These are phyloP conservation scores for Thereva nobilitata DNA, from an alignment of 2,888 invertebrate genomes.

Conservation along the genomic window DNA sequence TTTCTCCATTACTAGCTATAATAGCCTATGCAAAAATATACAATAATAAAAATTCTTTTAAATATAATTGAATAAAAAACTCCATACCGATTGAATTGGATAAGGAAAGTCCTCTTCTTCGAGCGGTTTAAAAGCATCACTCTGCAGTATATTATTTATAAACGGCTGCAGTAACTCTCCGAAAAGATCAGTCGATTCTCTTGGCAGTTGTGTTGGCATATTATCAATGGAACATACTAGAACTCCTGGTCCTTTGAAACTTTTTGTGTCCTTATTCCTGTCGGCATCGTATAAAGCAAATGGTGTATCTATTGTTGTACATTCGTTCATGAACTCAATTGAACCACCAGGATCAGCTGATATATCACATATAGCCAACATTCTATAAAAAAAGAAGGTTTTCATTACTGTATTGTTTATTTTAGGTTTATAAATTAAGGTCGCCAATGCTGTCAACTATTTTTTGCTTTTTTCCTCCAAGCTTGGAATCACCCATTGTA, in stretches of 20 bases:
- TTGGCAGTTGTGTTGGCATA: conserved; percentile 98
- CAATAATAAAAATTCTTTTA: background rate
- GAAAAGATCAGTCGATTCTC: conserved; percentile 97
- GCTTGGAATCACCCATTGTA: no score
- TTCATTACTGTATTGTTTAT: no score
- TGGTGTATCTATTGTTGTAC: conserved; percentile 98
- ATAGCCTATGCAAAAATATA: conserved; percentile 71
- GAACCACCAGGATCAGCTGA: conserved; percentile 98
- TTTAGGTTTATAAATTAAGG: no score
- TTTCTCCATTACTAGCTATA: conserved; percentile 90
- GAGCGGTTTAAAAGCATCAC: conserved; percentile 78
- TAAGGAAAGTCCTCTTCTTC: conserved; percentile 72
- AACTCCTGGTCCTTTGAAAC: conserved; percentile 95
- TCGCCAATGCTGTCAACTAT: no score
- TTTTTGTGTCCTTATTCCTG: conserved; percentile 93
- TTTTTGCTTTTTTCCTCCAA: no score
- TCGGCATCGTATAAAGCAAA: conserved; percentile 99
- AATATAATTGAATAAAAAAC: background rate
- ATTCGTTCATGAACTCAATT: conserved; percentile 99
- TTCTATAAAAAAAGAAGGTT: conserved; percentile 62
- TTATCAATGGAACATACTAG: conserved; percentile 99
- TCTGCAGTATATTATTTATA: conserved; percentile 82
- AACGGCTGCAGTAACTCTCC: conserved; percentile 91
- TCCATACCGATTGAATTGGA: conserved; percentile 53
- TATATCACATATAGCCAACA: conserved; percentile 96